phyloP scores from a whole-genome alignment of 2,797 vertebrate species.

The Microctenopoma lineatum region DNA sequence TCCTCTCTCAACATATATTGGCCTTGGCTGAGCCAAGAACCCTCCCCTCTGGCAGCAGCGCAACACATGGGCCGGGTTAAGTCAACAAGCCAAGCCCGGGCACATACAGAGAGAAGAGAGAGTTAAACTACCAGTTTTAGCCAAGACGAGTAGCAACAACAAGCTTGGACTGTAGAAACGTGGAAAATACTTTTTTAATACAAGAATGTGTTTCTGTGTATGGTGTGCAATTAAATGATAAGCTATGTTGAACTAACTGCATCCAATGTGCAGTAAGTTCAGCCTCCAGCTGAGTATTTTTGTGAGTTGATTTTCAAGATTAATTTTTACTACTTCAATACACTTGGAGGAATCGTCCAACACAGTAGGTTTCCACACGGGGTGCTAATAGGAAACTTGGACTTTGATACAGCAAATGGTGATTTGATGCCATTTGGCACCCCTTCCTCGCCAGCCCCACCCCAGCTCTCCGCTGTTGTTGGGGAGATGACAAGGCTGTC shows the following conservation, averaged over 20 bases:
- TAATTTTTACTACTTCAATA: constrained; percentile 8
- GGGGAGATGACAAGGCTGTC: constrained; percentile 58
- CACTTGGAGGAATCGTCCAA: neutral
- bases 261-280: constrained; percentile 3
- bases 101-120: constrained; percentile 52
- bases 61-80: constrained; percentile 76
- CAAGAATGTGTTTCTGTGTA: constrained; percentile 4
- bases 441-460: neutral
- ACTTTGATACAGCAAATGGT: constrained; percentile 45
- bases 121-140: constrained; percentile 28
- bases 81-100: constrained; percentile 78
- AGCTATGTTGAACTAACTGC: constrained; percentile 2
- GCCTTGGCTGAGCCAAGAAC: constrained; percentile 59
- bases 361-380: constrained; percentile 23
- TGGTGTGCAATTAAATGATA: constrained; percentile 7
- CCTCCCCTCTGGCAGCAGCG: constrained; percentile 69
- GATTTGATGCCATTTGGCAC: constrained; percentile 36
- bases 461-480: constrained; percentile 63
- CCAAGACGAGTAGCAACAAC: constrained; percentile 63
- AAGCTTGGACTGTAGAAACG: constrained; percentile 28
- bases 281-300: constrained; percentile 6
- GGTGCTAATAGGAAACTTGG: constrained; percentile 23
- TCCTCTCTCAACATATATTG: constrained; percentile 60
- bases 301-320: neutral
- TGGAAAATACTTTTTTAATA: neutral